Base-by-base conservation (phyloP, 2,113 vertebrate species). In the Ursus arctos region DNA sequence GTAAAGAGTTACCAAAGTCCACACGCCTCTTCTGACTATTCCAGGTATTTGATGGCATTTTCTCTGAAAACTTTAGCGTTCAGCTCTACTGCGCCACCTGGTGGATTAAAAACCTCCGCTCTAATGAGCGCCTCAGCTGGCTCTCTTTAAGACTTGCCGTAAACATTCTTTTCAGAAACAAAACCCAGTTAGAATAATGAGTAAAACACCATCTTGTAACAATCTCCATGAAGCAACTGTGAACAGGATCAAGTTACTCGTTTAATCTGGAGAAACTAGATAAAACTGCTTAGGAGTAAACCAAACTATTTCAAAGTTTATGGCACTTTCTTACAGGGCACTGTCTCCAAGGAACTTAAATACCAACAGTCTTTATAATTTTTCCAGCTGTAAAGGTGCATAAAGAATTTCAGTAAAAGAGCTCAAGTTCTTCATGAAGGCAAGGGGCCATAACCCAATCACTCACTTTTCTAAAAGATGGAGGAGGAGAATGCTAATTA, bases 21-120 rank as follows among this genome's bases (percentile, higher is more conserved):
- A 12, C 36, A 36, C 1, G 65, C 12, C 21, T 88, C 85, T 88
- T 83, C 57, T 76, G 11, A 80, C 18, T 63, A 28, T 24, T 88
- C 36, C n/a, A 6, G 15, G 4, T 1, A 28, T 8, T 24, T 31
- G 33, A 51, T 9, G 19, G 57, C 59, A 53, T 63, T 88, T 88
- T 84, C 26, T 95, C 71, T 26, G 33, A 67, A 92, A 72, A 88
- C 21, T 88, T 55, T 19, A 72, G 21, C 11, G 7, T 85, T 95
- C 61, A 98, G 98, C 96, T 98, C 96, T 97, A 28, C n/a, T 31
- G 0, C 28, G 95, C 98, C 99, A 98, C 89, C 99, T 98, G 84
- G 96, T 98, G 99, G 98, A 89, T 72, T 6, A 6, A 36, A 21
- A 26, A 19, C 7, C 22, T 81, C 61, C 57, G 33, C 1, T 40